Evolutionary conservation across 2,888 invertebrate genomes (phyloP), one percentile per base, ranked within the genome.

Genomic region (Callinectes sapidus): DNA sequence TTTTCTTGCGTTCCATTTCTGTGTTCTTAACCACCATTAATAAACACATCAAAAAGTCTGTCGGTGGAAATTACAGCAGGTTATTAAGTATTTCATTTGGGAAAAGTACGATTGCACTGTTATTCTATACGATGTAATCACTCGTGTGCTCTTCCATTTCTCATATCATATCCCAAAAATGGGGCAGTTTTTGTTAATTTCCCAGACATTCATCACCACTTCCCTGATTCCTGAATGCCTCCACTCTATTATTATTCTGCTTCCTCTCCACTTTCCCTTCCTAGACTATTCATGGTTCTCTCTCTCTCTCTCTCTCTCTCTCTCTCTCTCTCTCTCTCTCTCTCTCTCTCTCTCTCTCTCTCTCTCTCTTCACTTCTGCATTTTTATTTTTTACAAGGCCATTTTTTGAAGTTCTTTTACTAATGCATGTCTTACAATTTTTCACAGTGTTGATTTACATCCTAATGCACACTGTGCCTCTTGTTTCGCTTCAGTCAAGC

Each of bases 301-400:
- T 71, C 71, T 10, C 71, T 71, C 71, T 28, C 28, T 28, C n/a
- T 71, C 28, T 28, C 28, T 28, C 71, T 71, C 71, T 28, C 28
- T n/a, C 71, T 71, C 71, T n/a, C n/a, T 71, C 71, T 71, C 71
- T 71, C 71, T 71, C 71, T 71, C 71, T 28, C 8, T 71, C 71
- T 71, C n/a, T 71, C 71, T 71, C n/a, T 71, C 71, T 71, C 71
- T 71, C 71, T 71, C 71, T 71, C 71, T 71, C 71, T n/a, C 71
- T 71, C 71, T 71, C n/a, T 71, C 71, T 71, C 71, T 71, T 13
- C n/a, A 28, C 10, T 23, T 71, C 5, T 71, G 28, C 28, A 71
- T 8, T 71, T 71, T 71, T 28, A 39, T 71, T 71, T 28, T 61
- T 23, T 18, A 61, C 61, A 23, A 13, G 23, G 23, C 10, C 10